Base-by-base conservation (phyloP, 2,797 vertebrate genomes). In the Melanotaenia boesemani region DNA sequence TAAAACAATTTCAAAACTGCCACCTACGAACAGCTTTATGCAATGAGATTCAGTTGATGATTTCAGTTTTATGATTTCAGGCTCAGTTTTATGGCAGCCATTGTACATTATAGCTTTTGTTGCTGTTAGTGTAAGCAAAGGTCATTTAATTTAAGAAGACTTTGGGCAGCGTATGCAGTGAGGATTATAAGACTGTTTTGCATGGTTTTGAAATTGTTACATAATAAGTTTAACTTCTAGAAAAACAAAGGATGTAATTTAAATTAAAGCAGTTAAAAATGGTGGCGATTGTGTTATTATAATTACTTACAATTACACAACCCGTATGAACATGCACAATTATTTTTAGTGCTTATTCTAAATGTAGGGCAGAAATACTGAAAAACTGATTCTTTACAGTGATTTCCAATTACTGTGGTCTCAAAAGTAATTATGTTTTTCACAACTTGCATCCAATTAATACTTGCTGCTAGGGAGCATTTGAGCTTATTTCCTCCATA, bases 371-470 rank as follows among this genome's bases (percentile, higher is more conserved):
- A 36, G 67, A 67, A 67, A 11, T 65, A 20, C 5, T 52, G 24
- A 52, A 12, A 48, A 41, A 70, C 58, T 15, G 13, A 65, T n/a
- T 50, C 16, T 52, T 64, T 20, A 61, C 39, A 68, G 39, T 76
- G 67, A 80, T 79, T 79, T 70, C 63, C 60, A 76, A 60, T 77
- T 81, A 78, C 50, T 54, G n/a, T 64, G 13, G 3, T 6, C 75
- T 60, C 63, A 67, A 56, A 61, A 72, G 67, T 82, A 34, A 77
- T 74, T 62, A 67, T 76, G 55, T 79, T 50, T 81, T 63, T 62
- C 63, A 41, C 69, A 65, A 81, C 22, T 48, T 60, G 57, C 62
- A 72, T 65, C 71, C 41, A 84, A 84, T 83, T 80, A 90, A 77
- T 70, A 76, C 62, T 68, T 76, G 48, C 73, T 64, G 62, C 74